Conservation (phyloP, 2,888 invertebrate genomes). For the Seira musarum region DNA sequence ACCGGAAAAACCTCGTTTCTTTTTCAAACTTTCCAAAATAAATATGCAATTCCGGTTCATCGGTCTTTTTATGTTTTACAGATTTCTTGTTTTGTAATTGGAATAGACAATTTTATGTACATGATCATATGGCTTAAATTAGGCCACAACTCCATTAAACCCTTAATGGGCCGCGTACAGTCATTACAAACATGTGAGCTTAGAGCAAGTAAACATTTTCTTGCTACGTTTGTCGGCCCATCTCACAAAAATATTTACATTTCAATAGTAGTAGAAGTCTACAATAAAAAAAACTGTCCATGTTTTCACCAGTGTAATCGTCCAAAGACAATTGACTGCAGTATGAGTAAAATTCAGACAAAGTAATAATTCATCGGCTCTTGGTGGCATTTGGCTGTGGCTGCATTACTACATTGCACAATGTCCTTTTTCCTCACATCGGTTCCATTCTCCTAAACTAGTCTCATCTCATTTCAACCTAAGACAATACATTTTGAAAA, state of each 20-base stretch:
- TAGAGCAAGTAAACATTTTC: background rate
- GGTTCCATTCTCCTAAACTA: no score
- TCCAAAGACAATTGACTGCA: slow-evolving; percentile 4
- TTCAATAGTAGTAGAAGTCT: no score
- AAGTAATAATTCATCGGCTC: slow-evolving; percentile 1
- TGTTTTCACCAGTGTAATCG: background rate
- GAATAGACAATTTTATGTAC: no score
- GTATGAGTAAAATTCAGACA: slow-evolving; percentile 1
- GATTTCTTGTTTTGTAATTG: background rate
- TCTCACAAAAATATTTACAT: no score
- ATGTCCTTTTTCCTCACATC: background rate
- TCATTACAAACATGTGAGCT: slow-evolving; percentile 5
- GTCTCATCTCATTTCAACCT: slow-evolving; percentile 23
- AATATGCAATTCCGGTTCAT: slow-evolving; percentile 8
- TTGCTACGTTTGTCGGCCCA: background rate
- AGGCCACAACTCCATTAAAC: slow-evolving; percentile 4
- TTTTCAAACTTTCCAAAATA: background rate
- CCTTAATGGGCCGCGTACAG: background rate
- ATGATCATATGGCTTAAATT: slow-evolving; percentile 3
- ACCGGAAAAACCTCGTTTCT: no score
- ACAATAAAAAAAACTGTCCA: background rate
- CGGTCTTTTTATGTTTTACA: background rate
- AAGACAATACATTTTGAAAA: slow-evolving; percentile 48
- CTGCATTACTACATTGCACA: no score
- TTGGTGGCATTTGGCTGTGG: no score